These are phyloP conservation scores for Haliclona indistincta DNA, from an alignment of 37 sponge, comb jelly and placozoan species.

Conservation along the genomic window DNA sequence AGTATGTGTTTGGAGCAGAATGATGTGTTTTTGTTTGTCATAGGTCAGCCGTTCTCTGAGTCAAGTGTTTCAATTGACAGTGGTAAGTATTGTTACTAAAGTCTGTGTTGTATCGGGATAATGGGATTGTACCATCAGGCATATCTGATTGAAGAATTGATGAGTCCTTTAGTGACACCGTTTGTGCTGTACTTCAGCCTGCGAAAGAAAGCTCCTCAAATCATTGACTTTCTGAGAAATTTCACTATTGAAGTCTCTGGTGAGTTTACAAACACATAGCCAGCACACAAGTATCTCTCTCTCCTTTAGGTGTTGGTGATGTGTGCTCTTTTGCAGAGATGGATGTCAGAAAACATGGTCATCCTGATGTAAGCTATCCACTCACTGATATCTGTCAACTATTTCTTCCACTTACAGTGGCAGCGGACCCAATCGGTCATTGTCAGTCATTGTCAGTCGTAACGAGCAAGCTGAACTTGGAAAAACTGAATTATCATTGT, in stretches of 20 bases:
- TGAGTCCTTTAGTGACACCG: constrained; percentile 94
- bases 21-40: not conserved
- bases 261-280: too few relatives aligned
- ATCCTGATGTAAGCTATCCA: constrained; percentile 47
- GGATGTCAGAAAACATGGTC: constrained; percentile 75
- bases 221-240: constrained; percentile 91
- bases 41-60: constrained; percentile 74
- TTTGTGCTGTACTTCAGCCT: constrained; percentile 92
- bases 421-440: constrained; percentile 53
- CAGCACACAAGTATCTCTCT: too few relatives aligned
- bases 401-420: constrained; percentile 36
- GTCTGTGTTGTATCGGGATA: not conserved
- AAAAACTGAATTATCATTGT: constrained; percentile 94
- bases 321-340: constrained; percentile 98
- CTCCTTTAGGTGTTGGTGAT: constrained; percentile 86
- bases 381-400: not conserved
- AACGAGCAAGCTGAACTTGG: constrained; percentile 89
- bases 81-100: constrained; percentile 25
- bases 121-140: too few relatives aligned
- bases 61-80: constrained; percentile 89
- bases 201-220: constrained; percentile 69
- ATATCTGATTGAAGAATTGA: constrained; percentile 83
- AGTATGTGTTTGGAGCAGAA: not conserved
- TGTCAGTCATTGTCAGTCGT: constrained; percentile 34
- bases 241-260: constrained; percentile 95